These are phyloP conservation scores for Pseudobourletiella spinata DNA, from an alignment of 1,140 invertebrate genomes.

Conservation along the genomic window DNA sequence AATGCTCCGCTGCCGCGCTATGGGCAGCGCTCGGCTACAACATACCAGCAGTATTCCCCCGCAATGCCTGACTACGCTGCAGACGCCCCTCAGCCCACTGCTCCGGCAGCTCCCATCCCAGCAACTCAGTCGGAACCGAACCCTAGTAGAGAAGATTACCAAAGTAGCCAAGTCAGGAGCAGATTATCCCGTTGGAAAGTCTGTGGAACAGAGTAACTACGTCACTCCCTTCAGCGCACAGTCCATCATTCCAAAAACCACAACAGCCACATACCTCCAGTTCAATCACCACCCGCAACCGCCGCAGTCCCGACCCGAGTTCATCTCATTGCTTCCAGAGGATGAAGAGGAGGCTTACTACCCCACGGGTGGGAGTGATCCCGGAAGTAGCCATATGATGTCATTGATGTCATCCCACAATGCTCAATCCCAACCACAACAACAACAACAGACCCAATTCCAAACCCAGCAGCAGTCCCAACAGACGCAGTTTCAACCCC, in stretches of 20 bases:
- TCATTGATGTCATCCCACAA: not conserved
- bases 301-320: constrained; percentile 14
- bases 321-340: constrained; percentile 27
- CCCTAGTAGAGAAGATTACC: constrained; percentile 2
- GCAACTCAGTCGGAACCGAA: not conserved
- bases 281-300: not conserved
- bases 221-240: constrained; percentile 11
- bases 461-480: constrained; percentile 1
- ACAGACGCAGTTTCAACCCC: not conserved
- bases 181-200: not conserved
- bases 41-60: constrained; percentile 1
- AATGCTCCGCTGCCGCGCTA: constrained; percentile 1
- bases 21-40: constrained; percentile 13
- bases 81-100: not conserved
- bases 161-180: constrained; percentile 1
- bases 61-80: not conserved
- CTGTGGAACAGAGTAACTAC: constrained; percentile 20
- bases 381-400: constrained; percentile 3
- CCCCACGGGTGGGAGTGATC: constrained; percentile 1
- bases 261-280: not conserved
- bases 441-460: too few relatives aligned
- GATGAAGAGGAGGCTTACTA: constrained; percentile 17
- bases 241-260: not conserved
- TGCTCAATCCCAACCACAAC: constrained; percentile 3
- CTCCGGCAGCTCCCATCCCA: not conserved